Evolutionary conservation across 2,113 vertebrate species (phyloP).

Genomic region (Megaceryle torquata): DNA sequence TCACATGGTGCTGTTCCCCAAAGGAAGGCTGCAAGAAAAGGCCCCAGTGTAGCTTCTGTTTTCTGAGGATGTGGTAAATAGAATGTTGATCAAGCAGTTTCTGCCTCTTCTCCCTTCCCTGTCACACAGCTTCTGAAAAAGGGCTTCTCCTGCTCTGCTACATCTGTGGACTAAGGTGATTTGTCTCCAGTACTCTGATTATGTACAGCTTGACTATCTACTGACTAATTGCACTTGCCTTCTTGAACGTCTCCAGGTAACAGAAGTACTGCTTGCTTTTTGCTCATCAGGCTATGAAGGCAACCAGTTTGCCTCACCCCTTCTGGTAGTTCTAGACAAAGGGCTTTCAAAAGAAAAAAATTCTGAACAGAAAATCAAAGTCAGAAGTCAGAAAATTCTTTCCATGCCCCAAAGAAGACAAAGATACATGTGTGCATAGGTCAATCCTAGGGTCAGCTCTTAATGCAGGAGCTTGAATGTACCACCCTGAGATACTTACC

Average conservation of each 20-base stretch:
- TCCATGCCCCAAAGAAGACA: conserved; percentile 53
- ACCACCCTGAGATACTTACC: conserved; percentile 74
- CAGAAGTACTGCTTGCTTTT: conserved; percentile 63
- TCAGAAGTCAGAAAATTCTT: neutral
- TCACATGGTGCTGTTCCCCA: neutral
- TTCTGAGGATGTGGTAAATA: conserved; percentile 21
- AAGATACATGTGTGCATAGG: conserved; percentile 29
- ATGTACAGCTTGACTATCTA: conserved; percentile 85
- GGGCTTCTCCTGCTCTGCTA: conserved; percentile 65
- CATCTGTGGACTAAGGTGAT: conserved; percentile 58
- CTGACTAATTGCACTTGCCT: conserved; percentile 78
- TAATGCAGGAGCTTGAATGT: conserved; percentile 61
- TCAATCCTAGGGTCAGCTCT: neutral
- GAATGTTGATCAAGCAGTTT: conserved; percentile 26
- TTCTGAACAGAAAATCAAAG: conserved; percentile 39
- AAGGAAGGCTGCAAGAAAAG: neutral
- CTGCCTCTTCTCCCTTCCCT: conserved; percentile 51
- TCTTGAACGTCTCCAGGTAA: conserved; percentile 80
- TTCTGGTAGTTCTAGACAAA: conserved; percentile 74
- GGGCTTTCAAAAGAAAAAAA: conserved; percentile 66
- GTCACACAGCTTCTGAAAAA: conserved; percentile 69
- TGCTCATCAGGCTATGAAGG: conserved; percentile 58
- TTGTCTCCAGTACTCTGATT: conserved; percentile 66
- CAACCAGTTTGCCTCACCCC: conserved; percentile 69
- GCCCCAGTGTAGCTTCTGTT: conserved; percentile 17